Conservation (phyloP, 2,113 vertebrate genomes). For the Sander vitreus region DNA sequence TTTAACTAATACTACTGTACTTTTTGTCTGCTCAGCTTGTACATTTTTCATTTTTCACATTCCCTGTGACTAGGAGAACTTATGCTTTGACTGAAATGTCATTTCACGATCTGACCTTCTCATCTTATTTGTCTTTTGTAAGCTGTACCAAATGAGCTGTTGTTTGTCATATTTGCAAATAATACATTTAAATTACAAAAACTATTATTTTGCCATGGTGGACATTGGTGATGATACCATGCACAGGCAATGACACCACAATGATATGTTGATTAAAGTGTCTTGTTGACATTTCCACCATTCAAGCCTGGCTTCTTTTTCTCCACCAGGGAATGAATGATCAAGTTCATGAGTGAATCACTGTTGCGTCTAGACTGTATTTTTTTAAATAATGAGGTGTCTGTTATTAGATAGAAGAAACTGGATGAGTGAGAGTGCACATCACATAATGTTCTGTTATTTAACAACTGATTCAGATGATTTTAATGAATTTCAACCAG, state of each 20-base stretch:
- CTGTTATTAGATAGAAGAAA: neutral
- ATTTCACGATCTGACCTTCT: too few relatives aligned
- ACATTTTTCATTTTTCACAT: too few relatives aligned
- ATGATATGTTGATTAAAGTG: constrained; percentile 23
- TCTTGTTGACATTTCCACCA: constrained; percentile 37
- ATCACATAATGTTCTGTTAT: neutral
- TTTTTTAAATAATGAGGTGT: neutral
- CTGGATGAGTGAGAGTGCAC: neutral
- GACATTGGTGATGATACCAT: neutral
- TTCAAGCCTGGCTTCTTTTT: neutral
- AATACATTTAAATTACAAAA: too few relatives aligned
- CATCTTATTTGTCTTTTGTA: too few relatives aligned
- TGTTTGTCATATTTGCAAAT: too few relatives aligned
- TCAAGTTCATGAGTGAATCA: constrained; percentile 3
- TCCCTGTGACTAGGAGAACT: too few relatives aligned
- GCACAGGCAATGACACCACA: constrained; percentile 5
- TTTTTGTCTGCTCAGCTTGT: too few relatives aligned
- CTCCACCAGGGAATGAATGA: neutral
- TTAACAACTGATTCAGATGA: too few relatives aligned
- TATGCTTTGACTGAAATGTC: too few relatives aligned
- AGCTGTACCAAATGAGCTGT: too few relatives aligned
- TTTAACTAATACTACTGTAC: too few relatives aligned
- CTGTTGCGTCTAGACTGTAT: neutral
- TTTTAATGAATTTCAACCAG: neutral
- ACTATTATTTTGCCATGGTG: neutral